A percentile compares a stretch with the other conserved stretches of the same genome.
Conservation (phyloP, 2,113 vertebrate genomes). For the Camarhynchus parvulus region DNA sequence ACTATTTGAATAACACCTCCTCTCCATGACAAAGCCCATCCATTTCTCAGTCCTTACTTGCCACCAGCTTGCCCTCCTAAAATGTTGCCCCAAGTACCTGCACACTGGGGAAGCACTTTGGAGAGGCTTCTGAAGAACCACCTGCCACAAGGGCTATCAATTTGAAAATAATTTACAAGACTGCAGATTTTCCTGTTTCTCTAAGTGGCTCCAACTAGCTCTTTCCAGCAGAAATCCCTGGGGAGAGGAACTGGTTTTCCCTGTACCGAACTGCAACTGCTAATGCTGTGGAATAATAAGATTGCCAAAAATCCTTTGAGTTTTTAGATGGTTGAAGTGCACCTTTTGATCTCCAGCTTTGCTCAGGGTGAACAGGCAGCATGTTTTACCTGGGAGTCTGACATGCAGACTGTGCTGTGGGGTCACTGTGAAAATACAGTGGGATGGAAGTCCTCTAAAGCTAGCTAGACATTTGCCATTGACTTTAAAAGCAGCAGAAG, state of each 20-base stretch:
- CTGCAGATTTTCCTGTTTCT: constrained; percentile 25
- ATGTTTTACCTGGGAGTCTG: not conserved
- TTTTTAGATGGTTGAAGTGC: not conserved
- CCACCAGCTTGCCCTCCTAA: not conserved
- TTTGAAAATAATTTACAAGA: not conserved
- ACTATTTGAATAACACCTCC: not conserved
- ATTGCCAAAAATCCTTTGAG: not conserved
- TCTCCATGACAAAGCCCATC: not conserved
- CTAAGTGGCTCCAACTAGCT: not conserved
- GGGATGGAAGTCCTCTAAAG: not conserved
- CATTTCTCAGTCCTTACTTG: not conserved
- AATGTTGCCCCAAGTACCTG: not conserved
- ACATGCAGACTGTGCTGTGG: not conserved
- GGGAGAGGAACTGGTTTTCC: not conserved
- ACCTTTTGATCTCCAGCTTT: not conserved
- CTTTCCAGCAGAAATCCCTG: not conserved
- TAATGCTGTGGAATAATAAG: not conserved
- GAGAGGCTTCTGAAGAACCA: not conserved
- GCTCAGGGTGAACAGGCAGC: not conserved
- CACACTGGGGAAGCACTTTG: not conserved
- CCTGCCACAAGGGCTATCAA: not conserved
- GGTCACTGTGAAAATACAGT: not conserved
- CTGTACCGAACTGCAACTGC: not conserved
- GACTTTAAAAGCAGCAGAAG: not conserved
- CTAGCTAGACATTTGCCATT: not conserved